phyloP scores from a whole-genome alignment of 2,888 invertebrate genomes.

The Apotomis betuletana region DNA sequence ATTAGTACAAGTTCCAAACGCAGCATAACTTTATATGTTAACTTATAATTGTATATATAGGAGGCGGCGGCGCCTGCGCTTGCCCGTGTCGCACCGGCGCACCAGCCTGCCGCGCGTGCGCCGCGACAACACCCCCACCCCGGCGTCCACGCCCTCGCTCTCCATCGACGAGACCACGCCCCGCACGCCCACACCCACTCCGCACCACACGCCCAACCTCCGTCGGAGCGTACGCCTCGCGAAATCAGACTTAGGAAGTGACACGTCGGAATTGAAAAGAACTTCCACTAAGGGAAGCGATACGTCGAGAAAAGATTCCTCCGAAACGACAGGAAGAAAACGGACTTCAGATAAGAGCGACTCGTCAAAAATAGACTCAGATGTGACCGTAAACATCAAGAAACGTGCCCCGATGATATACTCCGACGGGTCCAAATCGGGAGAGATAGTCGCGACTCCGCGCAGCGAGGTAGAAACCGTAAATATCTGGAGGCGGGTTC shows the following conservation, averaged over 20 bases:
- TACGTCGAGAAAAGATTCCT: constrained; percentile 2
- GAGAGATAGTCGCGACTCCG: no score
- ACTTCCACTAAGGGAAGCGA: background rate
- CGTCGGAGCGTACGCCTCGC: background rate
- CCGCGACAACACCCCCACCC: constrained; percentile 32
- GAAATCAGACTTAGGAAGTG: background rate
- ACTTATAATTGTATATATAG: no score
- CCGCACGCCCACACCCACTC: constrained; percentile 16
- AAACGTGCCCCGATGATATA: background rate
- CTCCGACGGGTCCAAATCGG: background rate
- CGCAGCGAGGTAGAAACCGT: no score
- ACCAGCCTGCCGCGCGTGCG: constrained; percentile 39
- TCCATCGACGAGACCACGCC: constrained; percentile 20
- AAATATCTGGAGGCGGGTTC: no score
- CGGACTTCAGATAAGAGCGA: background rate
- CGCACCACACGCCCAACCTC: constrained; percentile 5
- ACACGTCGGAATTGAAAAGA: background rate
- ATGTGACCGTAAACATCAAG: background rate
- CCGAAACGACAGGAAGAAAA: background rate
- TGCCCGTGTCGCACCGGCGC: constrained; percentile 30
- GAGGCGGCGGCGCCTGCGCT: constrained; percentile 31
- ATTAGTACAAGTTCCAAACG: background rate
- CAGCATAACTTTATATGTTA: background rate
- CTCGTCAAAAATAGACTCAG: background rate
- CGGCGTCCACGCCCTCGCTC: constrained; percentile 33